phyloP scores from a whole-genome alignment of 2,113 vertebrate species.

The Notarius quadriscutis region DNA sequence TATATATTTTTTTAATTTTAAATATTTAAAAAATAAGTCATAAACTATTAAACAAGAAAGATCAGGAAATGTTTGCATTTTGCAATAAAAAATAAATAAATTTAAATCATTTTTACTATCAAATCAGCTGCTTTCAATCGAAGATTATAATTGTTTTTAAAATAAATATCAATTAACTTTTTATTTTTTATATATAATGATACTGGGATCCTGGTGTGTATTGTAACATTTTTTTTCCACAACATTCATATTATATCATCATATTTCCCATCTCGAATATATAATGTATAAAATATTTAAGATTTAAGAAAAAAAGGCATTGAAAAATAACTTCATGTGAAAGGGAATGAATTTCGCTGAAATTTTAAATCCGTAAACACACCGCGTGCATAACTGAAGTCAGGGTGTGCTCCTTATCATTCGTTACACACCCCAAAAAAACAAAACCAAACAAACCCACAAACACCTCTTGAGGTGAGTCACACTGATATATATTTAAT shows the following conservation, averaged over 20 bases:
- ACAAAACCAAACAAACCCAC: not conserved
- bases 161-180: no score
- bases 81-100: not conserved
- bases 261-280: no score
- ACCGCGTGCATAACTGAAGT: not conserved
- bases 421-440: not conserved
- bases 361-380: not conserved
- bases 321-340: not conserved
- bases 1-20: not conserved
- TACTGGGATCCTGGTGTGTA: no score
- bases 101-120: not conserved
- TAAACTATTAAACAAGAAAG: not conserved
- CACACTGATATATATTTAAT: constrained; percentile 26
- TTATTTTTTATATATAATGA: no score
- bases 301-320: not conserved
- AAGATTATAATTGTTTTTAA: not conserved
- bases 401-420: not conserved
- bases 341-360: not conserved
- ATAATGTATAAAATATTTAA: not conserved
- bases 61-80: not conserved
- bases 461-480: constrained; percentile 2
- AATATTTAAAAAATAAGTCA: not conserved
- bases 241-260: not conserved
- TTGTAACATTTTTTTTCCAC: not conserved
- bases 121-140: not conserved